These are phyloP conservation scores for Mormyrus lacerda DNA, from an alignment of 2,113 vertebrate species.

Conservation along the genomic window DNA sequence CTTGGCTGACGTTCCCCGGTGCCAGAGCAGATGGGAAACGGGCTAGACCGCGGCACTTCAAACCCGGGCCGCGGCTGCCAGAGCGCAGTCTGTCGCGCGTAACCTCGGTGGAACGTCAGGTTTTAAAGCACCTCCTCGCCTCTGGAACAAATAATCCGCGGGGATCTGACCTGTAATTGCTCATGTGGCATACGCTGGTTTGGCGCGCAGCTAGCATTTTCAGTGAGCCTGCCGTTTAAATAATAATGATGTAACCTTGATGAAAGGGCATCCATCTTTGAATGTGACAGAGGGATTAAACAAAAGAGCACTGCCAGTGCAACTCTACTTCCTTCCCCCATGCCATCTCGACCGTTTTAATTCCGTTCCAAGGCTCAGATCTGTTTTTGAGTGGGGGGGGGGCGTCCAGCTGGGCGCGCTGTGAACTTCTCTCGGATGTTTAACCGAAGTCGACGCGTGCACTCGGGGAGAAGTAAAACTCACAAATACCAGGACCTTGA, in stretches of 20 bases:
- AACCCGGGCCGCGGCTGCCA: neutral
- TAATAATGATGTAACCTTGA: conserved; percentile 32
- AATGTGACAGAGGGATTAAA: conserved; percentile 50
- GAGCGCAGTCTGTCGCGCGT: neutral
- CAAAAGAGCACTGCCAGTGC: conserved; percentile 40
- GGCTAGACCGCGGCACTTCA: neutral
- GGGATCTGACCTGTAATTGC: neutral
- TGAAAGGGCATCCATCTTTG: conserved; percentile 44
- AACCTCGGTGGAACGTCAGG: neutral
- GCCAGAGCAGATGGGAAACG: neutral
- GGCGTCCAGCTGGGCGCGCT: conserved; percentile 41
- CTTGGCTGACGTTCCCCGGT: too few relatives aligned
- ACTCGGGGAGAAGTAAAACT: conserved; percentile 41
- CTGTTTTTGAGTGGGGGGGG: conserved; percentile 31
- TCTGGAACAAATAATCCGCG: neutral
- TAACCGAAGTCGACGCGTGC: conserved; percentile 50
- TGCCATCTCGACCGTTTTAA: conserved; percentile 50
- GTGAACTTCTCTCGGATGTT: conserved; percentile 40
- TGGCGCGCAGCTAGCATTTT: neutral
- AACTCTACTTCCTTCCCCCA: conserved; percentile 45
- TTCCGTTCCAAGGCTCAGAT: conserved; percentile 49
- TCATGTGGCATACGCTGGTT: neutral
- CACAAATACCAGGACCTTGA: conserved; percentile 23
- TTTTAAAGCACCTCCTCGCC: neutral
- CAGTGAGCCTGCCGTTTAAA: conserved; percentile 19